phyloP scores from a whole-genome alignment of 2,888 invertebrate species.

The Sepiola atlantica region DNA sequence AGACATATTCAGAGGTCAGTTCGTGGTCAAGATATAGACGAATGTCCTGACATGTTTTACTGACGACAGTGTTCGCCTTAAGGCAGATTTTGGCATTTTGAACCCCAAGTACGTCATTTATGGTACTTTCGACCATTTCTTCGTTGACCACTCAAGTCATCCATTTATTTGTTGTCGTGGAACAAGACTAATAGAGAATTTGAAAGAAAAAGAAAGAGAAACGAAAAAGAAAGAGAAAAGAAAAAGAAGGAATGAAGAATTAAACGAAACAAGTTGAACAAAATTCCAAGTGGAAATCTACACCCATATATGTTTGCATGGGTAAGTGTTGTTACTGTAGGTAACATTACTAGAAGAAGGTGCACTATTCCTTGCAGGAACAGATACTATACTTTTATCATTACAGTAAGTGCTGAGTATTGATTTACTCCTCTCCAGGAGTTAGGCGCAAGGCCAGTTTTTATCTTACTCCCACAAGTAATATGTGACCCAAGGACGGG shows the following conservation, averaged over 20 bases:
- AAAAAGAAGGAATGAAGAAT: neutral
- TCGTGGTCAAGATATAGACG: neutral
- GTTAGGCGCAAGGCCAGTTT: too few relatives aligned
- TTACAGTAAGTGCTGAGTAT: too few relatives aligned
- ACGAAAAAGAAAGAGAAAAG: neutral
- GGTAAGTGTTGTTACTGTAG: too few relatives aligned
- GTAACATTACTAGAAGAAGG: too few relatives aligned
- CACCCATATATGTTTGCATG: too few relatives aligned
- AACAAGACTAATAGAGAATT: too few relatives aligned
- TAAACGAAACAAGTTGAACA: neutral
- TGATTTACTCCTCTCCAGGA: too few relatives aligned
- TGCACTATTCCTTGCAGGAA: too few relatives aligned
- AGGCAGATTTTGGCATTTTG: neutral
- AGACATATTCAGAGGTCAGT: neutral
- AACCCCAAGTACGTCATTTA: neutral
- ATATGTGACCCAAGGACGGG: too few relatives aligned
- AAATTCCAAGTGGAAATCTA: too few relatives aligned
- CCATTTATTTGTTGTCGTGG: neutral
- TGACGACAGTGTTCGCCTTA: neutral
- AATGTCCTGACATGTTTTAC: constrained; percentile 20
- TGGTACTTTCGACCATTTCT: neutral
- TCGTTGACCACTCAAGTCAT: neutral
- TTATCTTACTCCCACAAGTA: too few relatives aligned
- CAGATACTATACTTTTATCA: too few relatives aligned
- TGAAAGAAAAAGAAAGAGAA: neutral